phyloP scores from a whole-genome alignment of 2,888 invertebrate species.

The Drosophila conformis region DNA sequence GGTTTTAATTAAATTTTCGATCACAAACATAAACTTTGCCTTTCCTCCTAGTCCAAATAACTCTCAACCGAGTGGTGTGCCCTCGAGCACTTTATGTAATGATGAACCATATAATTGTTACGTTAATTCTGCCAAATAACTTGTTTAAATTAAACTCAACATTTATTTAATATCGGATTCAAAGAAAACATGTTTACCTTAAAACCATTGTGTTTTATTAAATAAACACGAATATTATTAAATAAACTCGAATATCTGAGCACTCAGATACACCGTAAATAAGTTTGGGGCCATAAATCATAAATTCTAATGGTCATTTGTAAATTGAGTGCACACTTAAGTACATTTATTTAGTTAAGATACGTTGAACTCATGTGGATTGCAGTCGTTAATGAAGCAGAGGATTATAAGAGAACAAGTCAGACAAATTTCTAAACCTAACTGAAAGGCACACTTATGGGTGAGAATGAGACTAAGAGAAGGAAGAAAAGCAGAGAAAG shows the following conservation, averaged over 20 bases:
- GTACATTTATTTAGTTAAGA: neutral
- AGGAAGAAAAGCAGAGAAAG: neutral
- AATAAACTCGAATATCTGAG: neutral
- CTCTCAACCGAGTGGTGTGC: constrained; percentile 4
- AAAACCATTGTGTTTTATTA: neutral
- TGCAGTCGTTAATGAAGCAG: neutral
- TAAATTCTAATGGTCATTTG: neutral
- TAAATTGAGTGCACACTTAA: neutral
- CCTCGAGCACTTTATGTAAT: constrained; percentile 16
- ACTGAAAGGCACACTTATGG: neutral
- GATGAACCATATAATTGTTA: constrained; percentile 8
- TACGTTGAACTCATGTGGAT: neutral
- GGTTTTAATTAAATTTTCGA: constrained; percentile 80
- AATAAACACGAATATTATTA: neutral
- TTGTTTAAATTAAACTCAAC: constrained; percentile 16
- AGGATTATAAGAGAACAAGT: neutral
- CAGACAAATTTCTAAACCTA: neutral
- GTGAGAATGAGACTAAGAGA: neutral
- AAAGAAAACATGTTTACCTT: neutral
- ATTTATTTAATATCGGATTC: constrained; percentile 18
- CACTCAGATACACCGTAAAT: neutral
- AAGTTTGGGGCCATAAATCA: neutral
- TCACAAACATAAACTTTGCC: constrained; percentile 55
- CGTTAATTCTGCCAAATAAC: constrained; percentile 21
- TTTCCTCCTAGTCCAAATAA: constrained; percentile 9